Base-by-base conservation (phyloP, 30 jellyfish, hydroid and myxozoan genomes). In the Aurelia aurita region DNA sequence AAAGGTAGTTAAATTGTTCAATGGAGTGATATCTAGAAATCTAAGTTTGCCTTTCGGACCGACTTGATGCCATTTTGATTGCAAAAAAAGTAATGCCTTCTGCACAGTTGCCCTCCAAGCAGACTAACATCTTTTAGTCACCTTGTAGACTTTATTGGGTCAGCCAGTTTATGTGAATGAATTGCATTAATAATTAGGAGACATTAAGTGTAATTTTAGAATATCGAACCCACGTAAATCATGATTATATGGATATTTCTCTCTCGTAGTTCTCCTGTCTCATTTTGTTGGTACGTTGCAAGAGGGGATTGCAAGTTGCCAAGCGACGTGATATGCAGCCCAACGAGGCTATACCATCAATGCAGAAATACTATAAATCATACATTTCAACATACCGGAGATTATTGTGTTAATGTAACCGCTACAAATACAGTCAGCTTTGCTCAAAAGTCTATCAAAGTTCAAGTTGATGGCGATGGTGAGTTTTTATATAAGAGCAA, bases 251-350 rank as follows among this genome's bases (percentile, higher is more conserved):
- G 15, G 51, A 39, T 39, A 15, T 39, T 11, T 83, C 63, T 57
- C 47, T 3, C 19, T 25, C 43, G 15, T 39, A 88, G 96, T 34
- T 62, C 91, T 0, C 96, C 96, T 0, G 87, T 88, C 13, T 88
- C 96, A 10, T 88, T 88, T 73, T 88, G 96, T 60, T 88, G 96
- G 96, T 88, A 74, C 26, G 88, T 88, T 19, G 68, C 86, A 11
- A 79, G 89, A 70, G 91, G 89, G 31, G 65, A 76, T 55, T 88
- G 96, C 80, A 29, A 59, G 61, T 44, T 88, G 72, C 91, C 96
- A 5, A 80, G 78, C 63, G 85, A 88, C 60, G 88, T 79, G 25
- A 88, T 88, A 15, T 88, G 96, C 79, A 88, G 96, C 58, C 96
- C 96, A 26, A 88, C 96, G 77, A 58, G 60, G 69, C 72, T 88